phyloP scores from a whole-genome alignment of 2,113 vertebrate species.

The Edolisoma coerulescens region DNA sequence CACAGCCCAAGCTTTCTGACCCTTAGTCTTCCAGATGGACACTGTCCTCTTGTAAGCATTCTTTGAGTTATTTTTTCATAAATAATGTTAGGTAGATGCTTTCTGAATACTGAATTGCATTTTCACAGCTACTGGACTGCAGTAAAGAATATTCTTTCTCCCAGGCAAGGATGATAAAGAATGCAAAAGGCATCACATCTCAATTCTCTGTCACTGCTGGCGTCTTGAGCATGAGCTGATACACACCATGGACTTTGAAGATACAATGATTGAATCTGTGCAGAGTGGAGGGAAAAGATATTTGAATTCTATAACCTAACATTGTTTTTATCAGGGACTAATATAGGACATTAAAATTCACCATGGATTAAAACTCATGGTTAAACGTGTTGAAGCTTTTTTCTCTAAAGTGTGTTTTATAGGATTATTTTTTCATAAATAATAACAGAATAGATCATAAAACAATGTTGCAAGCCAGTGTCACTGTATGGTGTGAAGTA shows the following conservation, averaged over 20 bases:
- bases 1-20: neutral
- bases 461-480: neutral
- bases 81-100: neutral
- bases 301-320: neutral
- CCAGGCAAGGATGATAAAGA: neutral
- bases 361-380: neutral
- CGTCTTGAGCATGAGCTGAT: slow-evolving; percentile 25
- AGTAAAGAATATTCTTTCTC: slow-evolving; percentile 26
- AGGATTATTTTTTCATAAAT: neutral
- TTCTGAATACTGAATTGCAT: neutral
- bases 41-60: neutral
- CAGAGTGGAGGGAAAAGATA: neutral
- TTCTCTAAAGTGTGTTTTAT: neutral
- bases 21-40: neutral
- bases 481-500: neutral
- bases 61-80: slow-evolving; percentile 26
- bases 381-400: neutral
- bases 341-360: neutral
- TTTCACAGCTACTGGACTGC: neutral
- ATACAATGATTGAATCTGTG: neutral
- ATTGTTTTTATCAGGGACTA: neutral
- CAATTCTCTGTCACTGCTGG: slow-evolving; percentile 28
- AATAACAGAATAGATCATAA: neutral
- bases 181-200: neutral
- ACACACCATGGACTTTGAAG: slow-evolving; percentile 33